Evolutionary conservation across 35 echinoderm and acorn worm genomes (phyloP).

Genomic region (Eucidaris tribuloides): DNA sequence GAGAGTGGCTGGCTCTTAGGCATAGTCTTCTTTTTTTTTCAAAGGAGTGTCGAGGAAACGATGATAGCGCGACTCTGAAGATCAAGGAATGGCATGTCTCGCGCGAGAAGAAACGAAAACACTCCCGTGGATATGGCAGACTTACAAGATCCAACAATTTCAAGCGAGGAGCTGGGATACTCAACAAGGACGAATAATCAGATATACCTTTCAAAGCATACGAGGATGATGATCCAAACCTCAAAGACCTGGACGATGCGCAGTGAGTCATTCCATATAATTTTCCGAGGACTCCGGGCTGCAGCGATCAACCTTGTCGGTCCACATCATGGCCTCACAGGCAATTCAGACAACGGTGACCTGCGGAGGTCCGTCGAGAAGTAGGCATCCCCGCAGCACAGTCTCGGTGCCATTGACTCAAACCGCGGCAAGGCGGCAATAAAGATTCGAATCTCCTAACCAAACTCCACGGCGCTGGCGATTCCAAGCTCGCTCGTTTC

Average conservation of each 20-base stretch:
- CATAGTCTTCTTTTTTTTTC: constrained; percentile 49
- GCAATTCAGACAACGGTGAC: not conserved
- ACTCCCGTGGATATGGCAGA: not conserved
- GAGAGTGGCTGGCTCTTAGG: constrained; percentile 75
- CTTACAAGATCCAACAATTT: not conserved
- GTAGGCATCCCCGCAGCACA: not conserved
- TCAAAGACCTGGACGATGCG: constrained; percentile 5
- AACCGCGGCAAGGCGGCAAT: too few relatives aligned
- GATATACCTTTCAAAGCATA: constrained; percentile 7
- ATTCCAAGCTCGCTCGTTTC: not conserved
- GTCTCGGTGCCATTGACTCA: not conserved
- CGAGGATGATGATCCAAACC: not conserved
- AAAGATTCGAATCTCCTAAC: not conserved
- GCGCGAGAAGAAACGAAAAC: too few relatives aligned
- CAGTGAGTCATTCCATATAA: constrained; percentile 7
- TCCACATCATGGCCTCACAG: not conserved
- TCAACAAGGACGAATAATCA: not conserved
- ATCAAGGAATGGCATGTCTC: too few relatives aligned
- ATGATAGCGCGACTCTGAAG: not conserved
- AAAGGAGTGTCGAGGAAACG: not conserved
- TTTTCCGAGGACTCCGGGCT: constrained; percentile 21
- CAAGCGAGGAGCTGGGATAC: not conserved
- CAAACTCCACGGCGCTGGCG: constrained; percentile 2
- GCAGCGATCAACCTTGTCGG: not conserved
- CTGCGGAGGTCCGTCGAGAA: not conserved